These are phyloP conservation scores for Dermatemys mawii DNA, from an alignment of 2,113 vertebrate genomes.

Conservation along the genomic window DNA sequence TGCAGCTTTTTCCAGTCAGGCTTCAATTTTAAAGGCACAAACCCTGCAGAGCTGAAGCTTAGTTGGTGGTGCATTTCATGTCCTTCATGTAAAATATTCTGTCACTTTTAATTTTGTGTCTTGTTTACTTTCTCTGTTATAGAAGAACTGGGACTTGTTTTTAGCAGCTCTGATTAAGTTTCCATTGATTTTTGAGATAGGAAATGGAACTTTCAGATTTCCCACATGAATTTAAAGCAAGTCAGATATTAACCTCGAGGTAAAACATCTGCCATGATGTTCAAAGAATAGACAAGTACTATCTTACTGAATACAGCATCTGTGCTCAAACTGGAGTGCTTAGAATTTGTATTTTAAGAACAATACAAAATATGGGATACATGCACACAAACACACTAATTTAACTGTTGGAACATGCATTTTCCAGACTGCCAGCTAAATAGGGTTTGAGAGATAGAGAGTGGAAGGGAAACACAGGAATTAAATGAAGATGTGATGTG, in stretches of 20 bases:
- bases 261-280: slow-evolving; percentile 74
- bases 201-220: slow-evolving; percentile 81
- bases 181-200: slow-evolving; percentile 81
- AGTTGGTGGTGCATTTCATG: slow-evolving; percentile 53
- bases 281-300: slow-evolving; percentile 61
- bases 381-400: neutral
- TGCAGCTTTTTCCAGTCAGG: slow-evolving; percentile 56
- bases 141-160: slow-evolving; percentile 78
- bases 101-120: slow-evolving; percentile 80
- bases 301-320: slow-evolving; percentile 64
- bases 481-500: neutral
- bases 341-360: slow-evolving; percentile 44
- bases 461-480: neutral
- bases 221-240: slow-evolving; percentile 81
- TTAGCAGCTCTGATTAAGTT: slow-evolving; percentile 81
- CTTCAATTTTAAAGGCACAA: slow-evolving; percentile 57
- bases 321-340: slow-evolving; percentile 57
- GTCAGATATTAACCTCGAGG: slow-evolving; percentile 77
- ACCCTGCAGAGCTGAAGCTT: slow-evolving; percentile 37
- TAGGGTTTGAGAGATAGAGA: neutral
- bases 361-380: neutral
- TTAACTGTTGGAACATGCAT: neutral
- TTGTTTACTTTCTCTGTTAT: slow-evolving; percentile 78
- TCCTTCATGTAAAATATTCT: slow-evolving; percentile 77
- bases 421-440: neutral